phyloP scores from a whole-genome alignment of 2,113 vertebrate species.

The Scartelaos histophorus region DNA sequence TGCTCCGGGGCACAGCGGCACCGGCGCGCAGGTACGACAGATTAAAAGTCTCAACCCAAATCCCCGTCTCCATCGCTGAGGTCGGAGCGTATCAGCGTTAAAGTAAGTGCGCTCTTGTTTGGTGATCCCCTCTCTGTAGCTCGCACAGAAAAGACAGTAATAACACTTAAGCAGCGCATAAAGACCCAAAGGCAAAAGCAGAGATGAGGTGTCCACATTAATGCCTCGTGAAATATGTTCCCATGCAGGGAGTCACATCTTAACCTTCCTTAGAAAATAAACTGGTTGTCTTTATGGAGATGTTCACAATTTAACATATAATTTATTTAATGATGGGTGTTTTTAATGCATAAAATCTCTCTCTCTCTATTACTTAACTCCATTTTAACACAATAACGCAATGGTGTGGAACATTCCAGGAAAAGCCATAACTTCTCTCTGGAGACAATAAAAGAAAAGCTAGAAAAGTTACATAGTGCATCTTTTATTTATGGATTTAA shows the following conservation, averaged over 20 bases:
- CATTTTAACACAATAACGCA: too few relatives aligned
- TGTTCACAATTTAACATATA: too few relatives aligned
- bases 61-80: constrained; percentile 33
- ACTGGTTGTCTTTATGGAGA: not conserved
- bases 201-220: not conserved
- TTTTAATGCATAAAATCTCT: too few relatives aligned
- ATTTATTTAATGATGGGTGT: too few relatives aligned
- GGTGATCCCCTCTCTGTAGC: not conserved
- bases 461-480: too few relatives aligned
- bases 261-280: not conserved
- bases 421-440: too few relatives aligned
- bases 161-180: constrained; percentile 1
- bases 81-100: constrained; percentile 20
- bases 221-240: not conserved
- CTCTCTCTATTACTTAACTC: too few relatives aligned
- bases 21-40: constrained; percentile 31
- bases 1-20: constrained; percentile 48
- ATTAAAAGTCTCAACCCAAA: constrained; percentile 55
- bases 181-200: not conserved
- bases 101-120: constrained; percentile 27
- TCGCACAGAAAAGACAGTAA: not conserved
- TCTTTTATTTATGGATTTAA: too few relatives aligned
- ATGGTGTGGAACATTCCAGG: too few relatives aligned
- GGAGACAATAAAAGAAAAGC: too few relatives aligned
- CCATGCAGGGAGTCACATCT: not conserved